These are phyloP conservation scores for Apamea monoglypha DNA, from an alignment of 2,888 invertebrate genomes.

Conservation along the genomic window DNA sequence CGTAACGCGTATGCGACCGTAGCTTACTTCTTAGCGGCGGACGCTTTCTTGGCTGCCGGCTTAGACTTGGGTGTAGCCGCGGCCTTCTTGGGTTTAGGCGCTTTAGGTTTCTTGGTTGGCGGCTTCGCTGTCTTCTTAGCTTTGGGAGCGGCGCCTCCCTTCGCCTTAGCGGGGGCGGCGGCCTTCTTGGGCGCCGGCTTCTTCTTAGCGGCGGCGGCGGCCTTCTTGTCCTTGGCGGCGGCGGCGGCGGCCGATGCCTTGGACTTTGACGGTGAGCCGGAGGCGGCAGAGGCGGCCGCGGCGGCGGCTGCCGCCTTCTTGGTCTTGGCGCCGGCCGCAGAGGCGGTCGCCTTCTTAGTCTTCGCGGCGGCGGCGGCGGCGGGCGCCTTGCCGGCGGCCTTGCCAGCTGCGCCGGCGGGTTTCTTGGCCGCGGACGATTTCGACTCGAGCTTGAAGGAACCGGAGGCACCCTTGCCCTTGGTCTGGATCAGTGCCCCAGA, in stretches of 20 bases:
- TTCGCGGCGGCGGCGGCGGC: no score
- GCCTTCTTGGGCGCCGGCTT: constrained; percentile 70
- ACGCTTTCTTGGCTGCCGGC: constrained; percentile 64
- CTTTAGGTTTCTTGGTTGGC: constrained; percentile 79
- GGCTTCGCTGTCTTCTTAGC: constrained; percentile 73
- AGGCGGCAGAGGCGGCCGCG: no score
- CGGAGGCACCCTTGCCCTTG: no score
- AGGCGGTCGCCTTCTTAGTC: no score
- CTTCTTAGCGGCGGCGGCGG: constrained; percentile 71
- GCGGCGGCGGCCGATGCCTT: constrained; percentile 51
- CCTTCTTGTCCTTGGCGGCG: constrained; percentile 68
- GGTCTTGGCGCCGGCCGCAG: no score
- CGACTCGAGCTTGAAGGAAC: no score
- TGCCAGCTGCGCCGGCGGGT: no score
- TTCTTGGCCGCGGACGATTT: no score
- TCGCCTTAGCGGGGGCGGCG: constrained; percentile 57
- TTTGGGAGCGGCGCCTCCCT: constrained; percentile 71
- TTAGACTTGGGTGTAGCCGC: constrained; percentile 65
- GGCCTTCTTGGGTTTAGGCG: constrained; percentile 80
- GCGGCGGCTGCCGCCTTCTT: no score
- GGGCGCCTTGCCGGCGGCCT: no score
- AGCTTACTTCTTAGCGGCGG: constrained; percentile 62
- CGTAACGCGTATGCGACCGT: constrained; percentile 19
- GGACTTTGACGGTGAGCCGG: constrained; percentile 58
- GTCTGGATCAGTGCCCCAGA: no score